Percentiles rank a stretch among this genome's conserved stretches.
These are phyloP conservation scores for Coelinius sp. DNA, from an alignment of 2,888 invertebrate species.

Conservation along the genomic window DNA sequence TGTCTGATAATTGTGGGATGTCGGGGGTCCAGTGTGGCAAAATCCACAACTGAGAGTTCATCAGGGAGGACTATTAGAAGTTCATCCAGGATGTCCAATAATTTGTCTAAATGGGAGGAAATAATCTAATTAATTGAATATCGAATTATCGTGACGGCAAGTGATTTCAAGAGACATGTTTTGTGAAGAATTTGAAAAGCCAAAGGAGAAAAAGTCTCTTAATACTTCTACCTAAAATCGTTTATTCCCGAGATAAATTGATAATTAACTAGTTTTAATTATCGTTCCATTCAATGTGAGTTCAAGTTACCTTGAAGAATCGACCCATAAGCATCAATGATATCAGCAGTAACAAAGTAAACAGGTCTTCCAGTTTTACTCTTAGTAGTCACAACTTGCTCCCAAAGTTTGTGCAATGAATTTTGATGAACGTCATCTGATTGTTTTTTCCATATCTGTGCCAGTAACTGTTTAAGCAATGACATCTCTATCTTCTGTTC, in stretches of 20 bases:
- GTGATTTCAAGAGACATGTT: too few species aligned
- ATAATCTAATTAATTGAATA: too few species aligned
- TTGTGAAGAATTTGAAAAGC: too few species aligned
- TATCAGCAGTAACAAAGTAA: conserved; percentile 34
- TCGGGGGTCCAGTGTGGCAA: neutral
- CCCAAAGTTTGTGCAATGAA: conserved; percentile 9
- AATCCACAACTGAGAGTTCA: neutral
- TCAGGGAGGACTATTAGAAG: neutral
- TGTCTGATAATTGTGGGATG: neutral
- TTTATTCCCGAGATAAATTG: too few species aligned
- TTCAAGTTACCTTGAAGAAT: conserved; percentile 39
- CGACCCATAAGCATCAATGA: conserved; percentile 39
- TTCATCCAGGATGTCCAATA: neutral
- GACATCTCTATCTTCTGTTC: neutral
- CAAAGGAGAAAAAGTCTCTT: too few species aligned
- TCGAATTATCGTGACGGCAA: too few species aligned
- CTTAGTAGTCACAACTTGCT: neutral
- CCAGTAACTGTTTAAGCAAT: conserved; percentile 35
- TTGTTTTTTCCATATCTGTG: neutral
- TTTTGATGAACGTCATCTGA: neutral
- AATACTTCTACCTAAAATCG: too few species aligned
- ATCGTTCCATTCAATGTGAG: too few species aligned
- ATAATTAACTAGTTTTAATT: too few species aligned
- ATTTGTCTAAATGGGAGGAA: neutral
- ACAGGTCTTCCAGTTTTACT: neutral